phyloP scores from a whole-genome alignment of 2,113 vertebrate genomes.

The Corythaeola cristata region DNA sequence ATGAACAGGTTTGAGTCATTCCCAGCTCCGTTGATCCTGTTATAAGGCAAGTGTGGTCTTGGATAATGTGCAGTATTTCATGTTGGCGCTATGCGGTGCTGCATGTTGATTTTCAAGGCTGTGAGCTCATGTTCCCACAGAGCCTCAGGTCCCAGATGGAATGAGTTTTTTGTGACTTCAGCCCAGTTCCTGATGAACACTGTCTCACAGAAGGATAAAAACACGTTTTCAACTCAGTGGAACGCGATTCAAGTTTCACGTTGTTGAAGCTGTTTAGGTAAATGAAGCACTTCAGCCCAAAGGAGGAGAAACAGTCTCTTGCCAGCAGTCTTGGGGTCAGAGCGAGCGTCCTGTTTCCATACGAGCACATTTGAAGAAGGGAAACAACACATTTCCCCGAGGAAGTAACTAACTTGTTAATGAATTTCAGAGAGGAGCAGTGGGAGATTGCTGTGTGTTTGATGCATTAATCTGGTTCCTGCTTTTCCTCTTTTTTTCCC shows the following conservation, averaged over 20 bases:
- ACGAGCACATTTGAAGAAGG: fast-evolving
- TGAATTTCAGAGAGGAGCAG: background rate
- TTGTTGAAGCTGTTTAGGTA: background rate
- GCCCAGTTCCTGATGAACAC: background rate
- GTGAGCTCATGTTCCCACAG: background rate
- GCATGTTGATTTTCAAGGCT: background rate
- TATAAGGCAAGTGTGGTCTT: background rate
- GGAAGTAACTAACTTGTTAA: background rate
- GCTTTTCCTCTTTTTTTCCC: background rate
- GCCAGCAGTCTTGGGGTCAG: background rate
- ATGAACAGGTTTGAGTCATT: background rate
- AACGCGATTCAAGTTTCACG: fast-evolving
- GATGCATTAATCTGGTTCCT: background rate
- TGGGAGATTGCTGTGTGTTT: background rate
- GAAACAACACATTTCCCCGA: background rate
- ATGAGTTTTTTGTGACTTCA: background rate
- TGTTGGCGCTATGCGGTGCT: background rate
- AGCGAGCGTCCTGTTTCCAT: fast-evolving
- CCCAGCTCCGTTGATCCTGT: background rate
- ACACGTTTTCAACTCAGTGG: background rate
- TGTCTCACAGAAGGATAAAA: background rate
- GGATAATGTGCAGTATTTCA: background rate
- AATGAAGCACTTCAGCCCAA: background rate
- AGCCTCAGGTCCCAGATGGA: background rate
- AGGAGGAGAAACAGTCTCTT: background rate